A percentile compares a stretch with the other conserved stretches of the same genome.
Conservation (phyloP, 2,888 invertebrate genomes). For the Patella depressa region DNA sequence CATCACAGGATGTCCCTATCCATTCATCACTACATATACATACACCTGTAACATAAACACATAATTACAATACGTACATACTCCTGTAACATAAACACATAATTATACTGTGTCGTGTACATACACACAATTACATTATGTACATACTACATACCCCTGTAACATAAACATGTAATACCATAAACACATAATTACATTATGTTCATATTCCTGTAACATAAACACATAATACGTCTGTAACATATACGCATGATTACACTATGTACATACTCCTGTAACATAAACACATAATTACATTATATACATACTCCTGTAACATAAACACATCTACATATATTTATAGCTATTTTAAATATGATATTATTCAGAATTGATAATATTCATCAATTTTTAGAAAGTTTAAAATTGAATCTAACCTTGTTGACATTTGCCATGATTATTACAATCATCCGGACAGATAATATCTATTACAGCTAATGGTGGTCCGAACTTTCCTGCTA, state of each 20-base stretch:
- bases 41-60: constrained; percentile 37
- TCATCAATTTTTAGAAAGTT: no score
- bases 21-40: constrained; percentile 48
- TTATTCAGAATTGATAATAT: no score
- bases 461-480: constrained; percentile 32
- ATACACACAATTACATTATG: neutral
- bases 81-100: neutral
- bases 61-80: no score
- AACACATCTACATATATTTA: neutral
- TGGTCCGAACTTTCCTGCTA: constrained; percentile 26
- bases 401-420: constrained; percentile 35
- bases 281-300: constrained; percentile 41
- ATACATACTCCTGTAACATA: constrained; percentile 43
- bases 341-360: no score
- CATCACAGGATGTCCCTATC: constrained; percentile 44
- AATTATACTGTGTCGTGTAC: neutral
- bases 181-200: constrained; percentile 41
- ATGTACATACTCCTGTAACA: constrained; percentile 15
- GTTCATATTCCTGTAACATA: constrained; percentile 43
- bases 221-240: neutral
- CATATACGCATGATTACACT: neutral
- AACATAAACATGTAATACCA: constrained; percentile 37
- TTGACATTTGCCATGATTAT: constrained; percentile 44
- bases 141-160: neutral
- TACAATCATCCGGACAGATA: constrained; percentile 50